These are phyloP conservation scores for Eulimnadia texana DNA, from an alignment of 1,140 invertebrate species.

Conservation along the genomic window DNA sequence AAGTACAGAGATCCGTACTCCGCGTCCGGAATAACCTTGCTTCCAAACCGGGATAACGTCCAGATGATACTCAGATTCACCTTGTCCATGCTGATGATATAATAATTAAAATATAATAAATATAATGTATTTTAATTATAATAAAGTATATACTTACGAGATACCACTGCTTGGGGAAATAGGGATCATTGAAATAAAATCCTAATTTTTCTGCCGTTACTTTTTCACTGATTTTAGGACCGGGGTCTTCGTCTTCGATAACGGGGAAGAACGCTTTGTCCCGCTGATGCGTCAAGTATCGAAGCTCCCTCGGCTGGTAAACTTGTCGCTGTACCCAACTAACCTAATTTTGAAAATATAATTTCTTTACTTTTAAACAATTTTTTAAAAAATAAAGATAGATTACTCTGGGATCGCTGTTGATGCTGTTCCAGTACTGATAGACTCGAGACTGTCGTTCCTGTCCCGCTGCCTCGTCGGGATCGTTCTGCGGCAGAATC, in stretches of 20 bases:
- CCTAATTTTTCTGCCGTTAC: neutral
- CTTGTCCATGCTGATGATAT: slow-evolving; percentile 1
- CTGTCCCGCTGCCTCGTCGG: neutral
- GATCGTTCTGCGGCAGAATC: neutral
- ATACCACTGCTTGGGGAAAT: slow-evolving; percentile 32
- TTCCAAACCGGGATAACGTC: slow-evolving; percentile 32
- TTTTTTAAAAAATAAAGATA: too few relatives aligned
- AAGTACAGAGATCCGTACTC: slow-evolving; percentile 29
- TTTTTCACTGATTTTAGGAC: neutral
- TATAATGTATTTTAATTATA: too few relatives aligned
- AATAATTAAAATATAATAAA: too few relatives aligned
- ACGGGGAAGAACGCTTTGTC: neutral
- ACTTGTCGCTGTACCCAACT: slow-evolving; percentile 13
- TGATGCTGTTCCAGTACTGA: neutral
- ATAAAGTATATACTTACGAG: slow-evolving; percentile 24
- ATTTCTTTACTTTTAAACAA: too few relatives aligned
- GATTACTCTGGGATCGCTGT: slow-evolving; percentile 8
- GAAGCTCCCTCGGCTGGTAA: slow-evolving; percentile 8
- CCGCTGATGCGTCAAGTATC: neutral
- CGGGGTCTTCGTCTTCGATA: slow-evolving; percentile 8
- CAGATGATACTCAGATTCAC: slow-evolving; percentile 21
- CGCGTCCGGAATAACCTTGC: slow-evolving; percentile 28
- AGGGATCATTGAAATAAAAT: slow-evolving; percentile 27
- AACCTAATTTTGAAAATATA: too few relatives aligned
- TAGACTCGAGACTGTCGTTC: neutral